A percentile compares a stretch with the other conserved stretches of the same genome.
Evolutionary conservation across 2,888 invertebrate genomes (phyloP).

Genomic region (Sphinx pinastri): DNA sequence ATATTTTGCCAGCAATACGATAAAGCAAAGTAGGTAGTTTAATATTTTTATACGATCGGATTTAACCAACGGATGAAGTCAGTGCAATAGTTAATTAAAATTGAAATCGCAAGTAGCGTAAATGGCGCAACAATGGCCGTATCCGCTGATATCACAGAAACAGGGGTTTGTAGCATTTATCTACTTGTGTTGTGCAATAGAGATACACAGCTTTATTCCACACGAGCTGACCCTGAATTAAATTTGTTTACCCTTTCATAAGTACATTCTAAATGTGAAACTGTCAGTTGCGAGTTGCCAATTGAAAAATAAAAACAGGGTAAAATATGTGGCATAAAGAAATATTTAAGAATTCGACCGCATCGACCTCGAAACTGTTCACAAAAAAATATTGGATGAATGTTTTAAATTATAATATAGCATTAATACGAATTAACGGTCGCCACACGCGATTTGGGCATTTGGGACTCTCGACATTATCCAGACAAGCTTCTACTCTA

Average conservation of each 20-base stretch:
- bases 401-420: constrained; percentile 16
- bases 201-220: constrained; percentile 4
- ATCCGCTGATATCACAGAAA: constrained; percentile 28
- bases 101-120: constrained; percentile 4
- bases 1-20: too few species aligned
- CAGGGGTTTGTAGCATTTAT: constrained; percentile 4
- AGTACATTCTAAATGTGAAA: constrained; percentile 15
- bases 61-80: not conserved
- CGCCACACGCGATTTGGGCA: constrained; percentile 36
- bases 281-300: not conserved
- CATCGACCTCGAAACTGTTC: not conserved
- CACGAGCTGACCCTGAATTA: not conserved
- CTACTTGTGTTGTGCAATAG: constrained; percentile 4
- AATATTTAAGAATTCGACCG: not conserved
- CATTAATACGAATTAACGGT: constrained; percentile 26
- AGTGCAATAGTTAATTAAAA: not conserved
- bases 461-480: constrained; percentile 30
- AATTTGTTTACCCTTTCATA: not conserved
- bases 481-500: constrained; percentile 4
- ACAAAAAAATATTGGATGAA: constrained; percentile 4
- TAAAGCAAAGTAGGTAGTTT: not conserved
- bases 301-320: not conserved
- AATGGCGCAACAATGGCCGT: constrained; percentile 18
- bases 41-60: not conserved
- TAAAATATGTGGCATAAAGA: constrained; percentile 1